These are phyloP conservation scores for Odocoileus virginianus DNA, from an alignment of 2,113 vertebrate species.

Conservation along the genomic window DNA sequence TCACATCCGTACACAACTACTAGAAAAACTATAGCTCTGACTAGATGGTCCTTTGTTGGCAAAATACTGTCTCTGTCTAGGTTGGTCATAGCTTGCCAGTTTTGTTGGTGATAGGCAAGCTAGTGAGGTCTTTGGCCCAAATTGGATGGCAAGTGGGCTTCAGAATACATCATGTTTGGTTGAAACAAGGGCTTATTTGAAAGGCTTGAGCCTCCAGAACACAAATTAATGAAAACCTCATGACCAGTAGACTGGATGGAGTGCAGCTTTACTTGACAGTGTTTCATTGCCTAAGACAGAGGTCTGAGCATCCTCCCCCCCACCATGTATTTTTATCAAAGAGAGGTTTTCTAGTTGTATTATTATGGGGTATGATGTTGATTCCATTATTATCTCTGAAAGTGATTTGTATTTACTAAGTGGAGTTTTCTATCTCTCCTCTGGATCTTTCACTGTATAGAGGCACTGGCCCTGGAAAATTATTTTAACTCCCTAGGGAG, in stretches of 20 bases:
- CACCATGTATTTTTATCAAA: neutral
- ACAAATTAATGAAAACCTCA: neutral
- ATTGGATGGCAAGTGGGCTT: neutral
- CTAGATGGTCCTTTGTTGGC: neutral
- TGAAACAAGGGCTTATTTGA: neutral
- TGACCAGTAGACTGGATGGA: neutral
- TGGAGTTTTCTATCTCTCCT: neutral
- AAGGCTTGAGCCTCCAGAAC: neutral
- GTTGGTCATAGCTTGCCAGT: neutral
- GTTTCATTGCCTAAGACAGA: neutral
- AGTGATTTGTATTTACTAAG: neutral
- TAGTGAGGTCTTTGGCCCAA: neutral
- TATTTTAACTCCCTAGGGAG: neutral
- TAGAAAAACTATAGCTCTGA: neutral
- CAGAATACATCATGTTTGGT: neutral
- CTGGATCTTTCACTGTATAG: neutral
- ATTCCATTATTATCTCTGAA: neutral
- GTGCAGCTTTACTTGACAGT: neutral
- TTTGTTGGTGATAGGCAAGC: neutral
- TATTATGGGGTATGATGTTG: neutral
- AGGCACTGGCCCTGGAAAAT: neutral
- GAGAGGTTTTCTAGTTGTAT: neutral
- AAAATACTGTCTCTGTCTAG: neutral
- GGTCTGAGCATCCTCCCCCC: neutral
- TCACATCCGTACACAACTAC: neutral